Conservation (phyloP, 1,140 invertebrate species). For the Drosophila melanica region DNA sequence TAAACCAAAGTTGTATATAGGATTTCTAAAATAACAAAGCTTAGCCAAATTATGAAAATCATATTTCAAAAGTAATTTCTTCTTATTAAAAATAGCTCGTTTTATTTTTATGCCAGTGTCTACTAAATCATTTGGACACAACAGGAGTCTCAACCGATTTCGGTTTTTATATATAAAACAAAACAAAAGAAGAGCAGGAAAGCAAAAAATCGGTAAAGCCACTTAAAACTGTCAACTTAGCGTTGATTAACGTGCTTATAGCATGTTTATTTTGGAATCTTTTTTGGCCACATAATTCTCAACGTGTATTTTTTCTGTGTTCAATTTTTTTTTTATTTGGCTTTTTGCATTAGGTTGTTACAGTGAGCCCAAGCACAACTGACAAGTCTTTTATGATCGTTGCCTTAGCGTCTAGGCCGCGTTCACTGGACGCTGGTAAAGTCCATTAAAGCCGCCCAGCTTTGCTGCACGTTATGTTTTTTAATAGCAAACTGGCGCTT, state of each 20-base stretch:
- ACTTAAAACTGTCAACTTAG: conserved; percentile 79
- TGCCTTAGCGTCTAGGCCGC: conserved; percentile 61
- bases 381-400: conserved; percentile 76
- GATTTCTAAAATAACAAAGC: not conserved
- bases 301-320: conserved; percentile 5
- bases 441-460: conserved; percentile 65
- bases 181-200: not conserved
- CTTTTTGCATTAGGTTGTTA: conserved; percentile 52
- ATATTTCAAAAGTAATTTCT: conserved; percentile 2
- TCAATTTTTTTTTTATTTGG: conserved; percentile 23
- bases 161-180: conserved; percentile 20
- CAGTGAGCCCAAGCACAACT: conserved; percentile 48
- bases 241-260: conserved; percentile 79
- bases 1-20: not conserved
- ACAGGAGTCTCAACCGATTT: conserved; percentile 56
- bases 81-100: conserved; percentile 10
- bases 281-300: conserved; percentile 44
- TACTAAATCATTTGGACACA: conserved; percentile 61
- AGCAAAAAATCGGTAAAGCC: conserved; percentile 49
- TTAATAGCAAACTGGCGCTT: conserved; percentile 35
- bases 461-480: conserved; percentile 55
- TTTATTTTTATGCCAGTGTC: conserved; percentile 1
- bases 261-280: conserved; percentile 67
- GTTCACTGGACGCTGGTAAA: conserved; percentile 55
- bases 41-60: not conserved